Base-by-base conservation (phyloP, 2,113 vertebrate species). In the Cettia cetti region DNA sequence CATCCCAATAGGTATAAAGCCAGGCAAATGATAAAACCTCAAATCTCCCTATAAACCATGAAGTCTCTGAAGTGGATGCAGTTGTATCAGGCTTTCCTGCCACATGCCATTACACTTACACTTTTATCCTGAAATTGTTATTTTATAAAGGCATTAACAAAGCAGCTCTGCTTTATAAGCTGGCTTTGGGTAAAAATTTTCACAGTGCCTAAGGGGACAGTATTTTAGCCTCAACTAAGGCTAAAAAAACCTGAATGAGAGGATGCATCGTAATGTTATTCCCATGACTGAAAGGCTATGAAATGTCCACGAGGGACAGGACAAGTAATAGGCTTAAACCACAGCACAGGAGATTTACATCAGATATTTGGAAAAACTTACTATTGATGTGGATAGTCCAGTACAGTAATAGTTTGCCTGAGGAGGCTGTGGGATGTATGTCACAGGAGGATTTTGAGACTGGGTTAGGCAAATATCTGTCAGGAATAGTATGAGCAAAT, bases 251-350 rank as follows among this genome's bases (percentile, higher is more conserved):
- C 68, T 3, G 3, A 94, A 94, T 63, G 72, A 84, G 69, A 68
- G 77, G 75, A 86, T 78, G 89, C 5, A 52, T 56, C 6, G 15
- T 84, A 89, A 96, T 75, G 27, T n/a, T 95, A 90, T 95, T 94
- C 80, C 82, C 56, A 64, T 66, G 47, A 81, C 92, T 81, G 35
- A 93, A 95, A 89, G 86, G 72, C 91, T 84, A 71, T 37, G 80
- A 94, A 95, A 92, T 71, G 64, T 92, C 90, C 95, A 93, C 80
- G 75, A 93, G 95, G 94, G 91, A 96, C 64, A 92, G 82, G 35
- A 86, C 68, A 92, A 86, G 60, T 93, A 96, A 96, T 64, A 89
- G 80, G 80, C 72, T 97, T 96, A 96, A 93, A 86, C 44, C 83
- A 75, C 65, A 78, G 47, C 89, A 94, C 0, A 0, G 54, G 49